These are phyloP conservation scores for Alloplasta piceator DNA, from an alignment of 2,888 invertebrate genomes.

Conservation along the genomic window DNA sequence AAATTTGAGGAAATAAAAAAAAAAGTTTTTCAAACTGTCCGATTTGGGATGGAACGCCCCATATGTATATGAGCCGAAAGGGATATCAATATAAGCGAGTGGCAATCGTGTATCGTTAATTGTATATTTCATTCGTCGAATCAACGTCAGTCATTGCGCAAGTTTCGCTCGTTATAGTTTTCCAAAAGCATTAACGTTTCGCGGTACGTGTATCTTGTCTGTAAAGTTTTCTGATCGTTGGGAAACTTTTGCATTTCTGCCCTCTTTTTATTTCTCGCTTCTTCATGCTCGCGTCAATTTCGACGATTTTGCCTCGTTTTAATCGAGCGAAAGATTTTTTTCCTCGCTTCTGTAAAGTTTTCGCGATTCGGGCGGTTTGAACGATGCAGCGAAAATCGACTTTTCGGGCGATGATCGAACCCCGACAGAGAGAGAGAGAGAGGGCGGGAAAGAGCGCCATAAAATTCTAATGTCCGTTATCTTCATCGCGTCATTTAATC, in stretches of 20 bases:
- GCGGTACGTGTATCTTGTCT: slow-evolving; percentile 43
- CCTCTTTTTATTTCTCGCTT: slow-evolving; percentile 22
- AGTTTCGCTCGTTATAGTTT: slow-evolving; percentile 38
- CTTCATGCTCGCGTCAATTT: slow-evolving; percentile 54
- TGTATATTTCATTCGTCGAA: slow-evolving; percentile 61
- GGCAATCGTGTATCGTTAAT: slow-evolving; percentile 61
- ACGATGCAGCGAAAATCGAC: slow-evolving; percentile 49
- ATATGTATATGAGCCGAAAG: too few species aligned
- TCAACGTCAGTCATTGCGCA: slow-evolving; percentile 60
- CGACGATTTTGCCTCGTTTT: slow-evolving; percentile 54
- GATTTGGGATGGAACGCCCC: too few species aligned
- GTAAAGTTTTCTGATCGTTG: slow-evolving; percentile 53
- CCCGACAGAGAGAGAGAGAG: slow-evolving; percentile 35
- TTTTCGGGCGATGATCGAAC: slow-evolving; percentile 48
- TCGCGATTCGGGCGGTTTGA: slow-evolving; percentile 10
- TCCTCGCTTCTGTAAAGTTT: slow-evolving; percentile 15
- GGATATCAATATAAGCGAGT: slow-evolving; percentile 55
- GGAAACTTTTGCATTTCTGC: slow-evolving; percentile 33
- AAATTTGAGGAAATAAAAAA: too few species aligned
- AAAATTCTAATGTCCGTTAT: slow-evolving; percentile 58
- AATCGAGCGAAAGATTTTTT: slow-evolving; percentile 56
- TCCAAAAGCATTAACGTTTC: slow-evolving; percentile 4
- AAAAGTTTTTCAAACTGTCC: too few species aligned
- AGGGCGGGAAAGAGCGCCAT: slow-evolving; percentile 45
- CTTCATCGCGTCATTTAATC: slow-evolving; percentile 57